Conservation (phyloP, 2,113 vertebrate genomes). For the Leiothrix lutea region DNA sequence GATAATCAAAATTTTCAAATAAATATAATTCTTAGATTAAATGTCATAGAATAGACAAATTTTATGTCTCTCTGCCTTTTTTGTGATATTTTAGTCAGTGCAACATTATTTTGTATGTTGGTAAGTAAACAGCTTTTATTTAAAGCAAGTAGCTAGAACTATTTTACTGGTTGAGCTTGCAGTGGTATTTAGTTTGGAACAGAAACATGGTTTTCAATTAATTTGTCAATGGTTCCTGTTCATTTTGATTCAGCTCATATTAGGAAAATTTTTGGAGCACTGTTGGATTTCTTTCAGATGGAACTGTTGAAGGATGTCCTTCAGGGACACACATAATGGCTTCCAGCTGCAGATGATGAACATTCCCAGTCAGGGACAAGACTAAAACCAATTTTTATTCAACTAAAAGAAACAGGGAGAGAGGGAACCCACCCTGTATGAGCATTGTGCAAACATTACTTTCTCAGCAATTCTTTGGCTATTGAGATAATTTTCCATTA, state of each 20-base stretch:
- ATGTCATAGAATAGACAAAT: not conserved
- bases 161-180: not conserved
- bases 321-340: not conserved
- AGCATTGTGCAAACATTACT: not conserved
- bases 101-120: not conserved
- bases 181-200: not conserved
- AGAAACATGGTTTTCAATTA: not conserved
- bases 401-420: not conserved
- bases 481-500: not conserved
- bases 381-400: not conserved
- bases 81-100: not conserved
- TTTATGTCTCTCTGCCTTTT: not conserved
- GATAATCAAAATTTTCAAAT: not conserved
- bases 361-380: not conserved
- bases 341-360: not conserved
- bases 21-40: not conserved
- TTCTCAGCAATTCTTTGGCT: not conserved
- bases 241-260: not conserved
- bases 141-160: not conserved
- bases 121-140: not conserved
- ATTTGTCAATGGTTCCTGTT: not conserved
- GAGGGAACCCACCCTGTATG: fast-evolving
- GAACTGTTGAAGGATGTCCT: not conserved
- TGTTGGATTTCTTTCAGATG: not conserved
- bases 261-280: not conserved